A percentile compares a stretch with the other conserved stretches of the same genome.
phyloP scores from a whole-genome alignment of 2,888 invertebrate genomes.

The Azorinus chamasolen region DNA sequence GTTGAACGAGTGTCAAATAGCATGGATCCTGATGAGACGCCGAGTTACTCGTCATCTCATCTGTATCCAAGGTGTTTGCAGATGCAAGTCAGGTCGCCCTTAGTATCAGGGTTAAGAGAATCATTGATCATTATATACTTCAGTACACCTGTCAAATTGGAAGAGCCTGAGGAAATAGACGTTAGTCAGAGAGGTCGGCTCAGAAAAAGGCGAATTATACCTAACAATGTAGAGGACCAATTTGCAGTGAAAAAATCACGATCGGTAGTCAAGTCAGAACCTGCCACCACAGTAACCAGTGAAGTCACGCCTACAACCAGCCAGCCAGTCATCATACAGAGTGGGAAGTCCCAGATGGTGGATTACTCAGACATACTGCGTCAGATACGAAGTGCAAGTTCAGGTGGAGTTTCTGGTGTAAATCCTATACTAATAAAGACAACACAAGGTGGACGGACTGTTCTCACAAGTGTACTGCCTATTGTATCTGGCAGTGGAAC shows the following conservation, averaged over 20 bases:
- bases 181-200: conserved; percentile 82
- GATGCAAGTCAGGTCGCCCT: no score
- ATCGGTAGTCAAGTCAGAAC: conserved; percentile 45
- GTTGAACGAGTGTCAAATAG: no score
- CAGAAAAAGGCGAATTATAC: conserved; percentile 81
- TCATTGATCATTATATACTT: no score
- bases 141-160: conserved; percentile 58
- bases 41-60: no score
- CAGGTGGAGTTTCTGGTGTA: conserved; percentile 24
- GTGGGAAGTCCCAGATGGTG: conserved; percentile 55
- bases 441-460: conserved; percentile 60
- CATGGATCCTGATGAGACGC: no score
- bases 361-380: conserved; percentile 56
- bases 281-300: conserved; percentile 10
- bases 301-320: conserved; percentile 16
- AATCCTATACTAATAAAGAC: conserved; percentile 68
- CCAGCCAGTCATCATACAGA: conserved; percentile 56
- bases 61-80: no score
- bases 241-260: conserved; percentile 71
- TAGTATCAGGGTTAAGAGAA: no score
- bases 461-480: conserved; percentile 62
- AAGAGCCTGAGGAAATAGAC: conserved; percentile 73
- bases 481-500: conserved; percentile 14
- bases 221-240: conserved; percentile 81
- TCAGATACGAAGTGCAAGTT: conserved; percentile 50